A percentile compares a stretch with the other conserved stretches of the same genome.
Conservation (phyloP, 2,797 vertebrate genomes). For the Periophthalmus magnuspinnatus region DNA sequence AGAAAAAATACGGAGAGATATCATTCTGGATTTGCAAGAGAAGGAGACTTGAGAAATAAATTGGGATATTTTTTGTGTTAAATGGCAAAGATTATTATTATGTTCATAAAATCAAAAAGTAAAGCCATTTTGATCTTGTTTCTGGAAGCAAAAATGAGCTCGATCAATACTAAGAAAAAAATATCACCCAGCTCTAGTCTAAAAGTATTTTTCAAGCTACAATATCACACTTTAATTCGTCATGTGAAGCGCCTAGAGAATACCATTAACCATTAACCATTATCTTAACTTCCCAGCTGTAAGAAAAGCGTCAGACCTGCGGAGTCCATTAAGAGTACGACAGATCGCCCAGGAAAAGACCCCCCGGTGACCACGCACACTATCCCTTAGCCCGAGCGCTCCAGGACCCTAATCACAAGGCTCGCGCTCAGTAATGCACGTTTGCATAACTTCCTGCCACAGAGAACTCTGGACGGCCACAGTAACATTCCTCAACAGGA, state of each 20-base stretch:
- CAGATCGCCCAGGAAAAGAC: conserved; percentile 21
- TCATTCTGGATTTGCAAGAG: too few relatives aligned
- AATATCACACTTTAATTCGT: not conserved
- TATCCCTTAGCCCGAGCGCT: conserved; percentile 55
- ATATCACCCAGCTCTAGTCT: not conserved
- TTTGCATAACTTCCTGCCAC: conserved; percentile 82
- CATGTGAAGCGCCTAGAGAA: not conserved
- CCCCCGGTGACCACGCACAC: conserved; percentile 51
- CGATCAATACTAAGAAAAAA: too few relatives aligned
- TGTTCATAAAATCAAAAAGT: too few relatives aligned
- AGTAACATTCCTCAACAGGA: conserved; percentile 85
- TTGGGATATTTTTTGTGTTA: too few relatives aligned
- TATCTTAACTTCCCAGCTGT: not conserved
- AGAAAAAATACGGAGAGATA: too few relatives aligned
- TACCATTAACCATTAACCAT: not conserved
- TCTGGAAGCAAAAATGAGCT: too few relatives aligned
- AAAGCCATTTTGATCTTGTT: too few relatives aligned
- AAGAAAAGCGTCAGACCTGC: not conserved
- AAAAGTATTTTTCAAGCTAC: too few relatives aligned
- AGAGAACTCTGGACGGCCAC: conserved; percentile 76
- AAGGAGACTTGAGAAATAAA: too few relatives aligned
- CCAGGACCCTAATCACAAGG: conserved; percentile 76
- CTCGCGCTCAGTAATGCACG: conserved; percentile 68
- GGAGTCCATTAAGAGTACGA: not conserved
- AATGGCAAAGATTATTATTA: too few relatives aligned